These are phyloP conservation scores for Philereme vetulata DNA, from an alignment of 2,888 invertebrate species.

Conservation along the genomic window DNA sequence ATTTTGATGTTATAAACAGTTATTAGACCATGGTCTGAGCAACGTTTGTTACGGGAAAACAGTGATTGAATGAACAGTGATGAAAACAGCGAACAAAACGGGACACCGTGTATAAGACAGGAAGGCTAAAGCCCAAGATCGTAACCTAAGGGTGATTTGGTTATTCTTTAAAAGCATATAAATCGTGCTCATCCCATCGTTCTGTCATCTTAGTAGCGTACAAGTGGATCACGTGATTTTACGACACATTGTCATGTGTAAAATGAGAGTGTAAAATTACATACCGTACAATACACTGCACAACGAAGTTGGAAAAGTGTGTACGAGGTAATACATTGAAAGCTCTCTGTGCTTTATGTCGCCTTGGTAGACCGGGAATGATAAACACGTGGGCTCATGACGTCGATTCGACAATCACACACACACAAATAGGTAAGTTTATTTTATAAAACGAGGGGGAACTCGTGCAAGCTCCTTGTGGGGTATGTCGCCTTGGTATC, in stretches of 20 bases:
- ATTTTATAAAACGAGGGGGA: neutral
- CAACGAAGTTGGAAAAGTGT: conserved; percentile 1
- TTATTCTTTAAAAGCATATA: too few species aligned
- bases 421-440: neutral
- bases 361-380: conserved; percentile 29
- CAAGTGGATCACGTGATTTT: neutral
- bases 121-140: too few species aligned
- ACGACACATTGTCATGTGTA: too few species aligned
- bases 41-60: too few species aligned
- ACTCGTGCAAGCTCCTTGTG: neutral
- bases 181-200: too few species aligned
- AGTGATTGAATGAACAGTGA: too few species aligned
- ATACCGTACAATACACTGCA: neutral
- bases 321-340: conserved; percentile 13
- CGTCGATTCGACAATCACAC: conserved; percentile 14
- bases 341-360: conserved; percentile 26
- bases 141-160: too few species aligned
- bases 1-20: too few species aligned
- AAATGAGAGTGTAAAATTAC: neutral
- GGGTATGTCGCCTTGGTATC: conserved; percentile 9
- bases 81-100: too few species aligned
- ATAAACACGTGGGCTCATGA: conserved; percentile 35
- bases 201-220: too few species aligned
- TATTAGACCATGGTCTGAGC: too few species aligned
- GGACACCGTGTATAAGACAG: too few species aligned